Conservation (phyloP, 1,140 invertebrate genomes). For the Aphidius gifuensis region DNA sequence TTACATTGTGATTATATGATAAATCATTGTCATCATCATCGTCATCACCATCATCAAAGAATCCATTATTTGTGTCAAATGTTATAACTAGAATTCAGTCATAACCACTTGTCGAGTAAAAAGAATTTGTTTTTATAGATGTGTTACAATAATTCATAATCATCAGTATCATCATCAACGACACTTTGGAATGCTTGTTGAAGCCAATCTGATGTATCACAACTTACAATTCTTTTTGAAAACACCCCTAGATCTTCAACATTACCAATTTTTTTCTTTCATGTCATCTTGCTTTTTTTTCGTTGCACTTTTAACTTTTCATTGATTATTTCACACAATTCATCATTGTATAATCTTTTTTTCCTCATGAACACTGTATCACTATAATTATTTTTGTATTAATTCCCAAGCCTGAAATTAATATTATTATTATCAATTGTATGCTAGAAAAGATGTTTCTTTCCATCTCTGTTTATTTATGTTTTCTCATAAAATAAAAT, state of each 20-base stretch:
- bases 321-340: too few species aligned
- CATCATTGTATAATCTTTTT: too few species aligned
- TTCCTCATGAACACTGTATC: too few species aligned
- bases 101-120: constrained; percentile 37
- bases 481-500: too few species aligned
- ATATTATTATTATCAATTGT: too few species aligned
- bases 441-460: too few species aligned
- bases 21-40: constrained; percentile 27
- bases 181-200: constrained; percentile 45
- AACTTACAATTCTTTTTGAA: constrained; percentile 37
- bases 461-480: too few species aligned
- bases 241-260: constrained; percentile 37
- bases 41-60: constrained; percentile 5
- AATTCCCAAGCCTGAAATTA: too few species aligned
- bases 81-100: constrained; percentile 36
- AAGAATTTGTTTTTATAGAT: constrained; percentile 37
- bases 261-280: constrained; percentile 33
- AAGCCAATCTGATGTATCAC: constrained; percentile 38
- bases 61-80: constrained; percentile 35
- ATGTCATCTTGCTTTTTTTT: too few species aligned
- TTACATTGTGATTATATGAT: constrained; percentile 29
- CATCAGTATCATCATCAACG: constrained; percentile 30
- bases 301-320: too few species aligned
- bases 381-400: too few species aligned
- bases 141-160: constrained; percentile 41